Base-by-base conservation (phyloP, 2,888 invertebrate genomes). In the Cerceris rybyensis region DNA sequence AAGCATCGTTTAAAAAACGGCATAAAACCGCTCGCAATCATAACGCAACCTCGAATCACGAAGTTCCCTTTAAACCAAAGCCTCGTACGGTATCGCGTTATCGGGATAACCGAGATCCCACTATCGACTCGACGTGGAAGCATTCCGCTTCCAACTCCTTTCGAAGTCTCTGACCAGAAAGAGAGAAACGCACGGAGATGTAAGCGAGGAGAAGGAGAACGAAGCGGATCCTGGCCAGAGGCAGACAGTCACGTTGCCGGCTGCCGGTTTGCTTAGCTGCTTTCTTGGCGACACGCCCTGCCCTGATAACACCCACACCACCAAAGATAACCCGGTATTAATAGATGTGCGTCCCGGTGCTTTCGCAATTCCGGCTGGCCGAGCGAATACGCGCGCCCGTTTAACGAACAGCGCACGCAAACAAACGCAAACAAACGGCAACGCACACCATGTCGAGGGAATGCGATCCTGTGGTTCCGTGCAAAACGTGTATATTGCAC, bases 231-330 rank as follows among this genome's bases (percentile, higher is more conserved):
- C 84, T 78, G 77, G 72, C 66, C 41, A 74, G 79, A 80, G 81
- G 86, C 86, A 86, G 88, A 89, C 89, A 88, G 88, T 90, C 89
- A 88, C 89, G 88, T 89, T 88, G 88, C 82, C 68, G 65, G 83
- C 73, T 82, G 82, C 82, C 82, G 82, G 85, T 77, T 81, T 67
- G 84, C 86, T 28, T 79, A 79, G 83, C 79, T 84, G 89, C 90
- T 90, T 90, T 90, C 89, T 86, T 88, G 81, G 87, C 89, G 92
- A 90, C 92, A 92, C 92, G 91, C 92, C 92, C 92, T 91, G 90
- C 85, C 87, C 89, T 90, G 92, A 92, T 92, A 92, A 92, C 92
- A 92, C 92, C 92, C 91, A 92, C 92, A 92, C 92, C 88, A 88
- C 17, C 85, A 84, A 83, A 88, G 90, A 89, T 90, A 90, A 90